Evolutionary conservation across 2,888 invertebrate species (phyloP).

Genomic region (Octodonta nipae): DNA sequence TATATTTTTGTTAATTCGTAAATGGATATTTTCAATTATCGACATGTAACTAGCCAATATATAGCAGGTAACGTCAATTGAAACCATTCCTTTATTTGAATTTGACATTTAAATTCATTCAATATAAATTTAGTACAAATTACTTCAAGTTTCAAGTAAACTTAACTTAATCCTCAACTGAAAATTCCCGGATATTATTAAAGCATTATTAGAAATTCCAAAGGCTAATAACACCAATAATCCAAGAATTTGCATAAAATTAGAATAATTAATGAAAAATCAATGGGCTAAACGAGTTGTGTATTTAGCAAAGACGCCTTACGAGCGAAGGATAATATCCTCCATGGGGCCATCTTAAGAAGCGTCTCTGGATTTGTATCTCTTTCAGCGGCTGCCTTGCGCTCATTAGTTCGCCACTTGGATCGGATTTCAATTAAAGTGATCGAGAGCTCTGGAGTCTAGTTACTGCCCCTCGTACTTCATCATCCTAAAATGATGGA

Average conservation of each 20-base stretch:
- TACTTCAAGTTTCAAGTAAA: too few relatives aligned
- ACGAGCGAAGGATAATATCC: slow-evolving; percentile 27
- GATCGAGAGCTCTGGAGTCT: slow-evolving; percentile 34
- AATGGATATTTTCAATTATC: too few relatives aligned
- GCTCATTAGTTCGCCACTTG: slow-evolving; percentile 29
- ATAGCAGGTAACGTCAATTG: too few relatives aligned
- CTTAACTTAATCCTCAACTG: too few relatives aligned
- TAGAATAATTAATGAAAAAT: slow-evolving; percentile 26
- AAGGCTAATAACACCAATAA: slow-evolving; percentile 5
- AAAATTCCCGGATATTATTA: too few relatives aligned
- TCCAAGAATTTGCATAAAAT: slow-evolving; percentile 11
- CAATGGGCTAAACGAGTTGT: slow-evolving; percentile 29
- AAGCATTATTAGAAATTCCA: too few relatives aligned
- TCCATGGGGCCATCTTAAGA: slow-evolving; percentile 28
- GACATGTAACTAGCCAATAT: too few relatives aligned
- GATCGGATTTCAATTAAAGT: slow-evolving; percentile 36
- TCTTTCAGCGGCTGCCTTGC: slow-evolving; percentile 21
- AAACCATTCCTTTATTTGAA: too few relatives aligned
- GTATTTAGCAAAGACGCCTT: slow-evolving; percentile 25
- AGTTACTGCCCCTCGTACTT: slow-evolving; percentile 31
- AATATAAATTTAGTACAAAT: too few relatives aligned
- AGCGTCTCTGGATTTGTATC: slow-evolving; percentile 20
- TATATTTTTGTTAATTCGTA: too few relatives aligned
- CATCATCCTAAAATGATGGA: slow-evolving; percentile 31
- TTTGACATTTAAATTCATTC: too few relatives aligned